Evolutionary conservation across 2,113 vertebrate species (phyloP).

Genomic region (Noctilio leporinus): DNA sequence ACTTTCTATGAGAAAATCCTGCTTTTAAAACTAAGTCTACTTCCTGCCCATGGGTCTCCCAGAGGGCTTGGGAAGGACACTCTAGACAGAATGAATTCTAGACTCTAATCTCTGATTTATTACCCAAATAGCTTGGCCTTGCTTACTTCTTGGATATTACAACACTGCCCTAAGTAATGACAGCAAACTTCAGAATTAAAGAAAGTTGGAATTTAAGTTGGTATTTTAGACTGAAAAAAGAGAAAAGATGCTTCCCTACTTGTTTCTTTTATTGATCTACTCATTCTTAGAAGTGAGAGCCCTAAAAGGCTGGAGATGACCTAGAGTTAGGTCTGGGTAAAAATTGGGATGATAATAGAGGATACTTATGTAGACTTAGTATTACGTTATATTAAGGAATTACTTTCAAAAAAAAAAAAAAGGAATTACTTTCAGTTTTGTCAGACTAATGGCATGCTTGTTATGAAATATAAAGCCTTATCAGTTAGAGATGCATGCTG

Average conservation of each 20-base stretch:
- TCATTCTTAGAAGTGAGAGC: background rate
- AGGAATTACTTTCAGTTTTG: background rate
- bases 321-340: background rate
- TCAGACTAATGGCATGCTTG: background rate
- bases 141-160: background rate
- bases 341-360: background rate
- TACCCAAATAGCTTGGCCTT: background rate
- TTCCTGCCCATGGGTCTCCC: background rate
- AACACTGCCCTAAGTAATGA: background rate
- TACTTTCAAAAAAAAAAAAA: too few relatives aligned
- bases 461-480: slow-evolving; percentile 35
- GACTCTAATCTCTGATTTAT: background rate
- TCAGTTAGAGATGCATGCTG: background rate
- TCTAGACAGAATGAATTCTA: background rate
- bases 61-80: background rate
- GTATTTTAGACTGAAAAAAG: background rate
- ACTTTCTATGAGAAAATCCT: background rate
- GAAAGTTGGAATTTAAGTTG: background rate
- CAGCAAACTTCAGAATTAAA: background rate
- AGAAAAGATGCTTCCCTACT: background rate
- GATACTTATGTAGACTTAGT: background rate
- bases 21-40: background rate
- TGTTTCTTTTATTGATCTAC: background rate
- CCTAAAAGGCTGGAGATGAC: background rate
- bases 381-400: background rate